Conservation (phyloP, 2,888 invertebrate genomes). For the Andrena trimmerana region DNA sequence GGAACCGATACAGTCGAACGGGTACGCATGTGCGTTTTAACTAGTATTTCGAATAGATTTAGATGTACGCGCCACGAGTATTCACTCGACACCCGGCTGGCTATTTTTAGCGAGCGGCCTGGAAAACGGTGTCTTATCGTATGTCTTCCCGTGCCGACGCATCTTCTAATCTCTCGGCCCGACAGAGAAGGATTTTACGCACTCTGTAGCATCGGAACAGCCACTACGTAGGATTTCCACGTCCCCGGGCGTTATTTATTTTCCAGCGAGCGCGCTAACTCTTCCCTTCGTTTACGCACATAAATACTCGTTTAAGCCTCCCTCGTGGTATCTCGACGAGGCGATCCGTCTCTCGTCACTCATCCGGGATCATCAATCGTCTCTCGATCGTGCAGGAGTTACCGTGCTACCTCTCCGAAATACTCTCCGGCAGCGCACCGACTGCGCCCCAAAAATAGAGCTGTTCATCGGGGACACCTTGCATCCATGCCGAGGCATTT, state of each 20-base stretch:
- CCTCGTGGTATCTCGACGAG: slow-evolving; percentile 63
- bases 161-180: slow-evolving; percentile 63
- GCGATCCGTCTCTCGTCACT: slow-evolving; percentile 74
- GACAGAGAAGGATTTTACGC: slow-evolving; percentile 69
- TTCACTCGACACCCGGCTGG: slow-evolving; percentile 1
- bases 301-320: slow-evolving; percentile 75
- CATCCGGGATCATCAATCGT: slow-evolving; percentile 72
- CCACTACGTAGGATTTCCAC: slow-evolving; percentile 66
- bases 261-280: slow-evolving; percentile 64
- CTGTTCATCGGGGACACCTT: slow-evolving; percentile 44
- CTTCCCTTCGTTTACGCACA: slow-evolving; percentile 74
- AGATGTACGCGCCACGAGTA: neutral
- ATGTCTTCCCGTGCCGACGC: slow-evolving; percentile 38
- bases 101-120: slow-evolving; percentile 61
- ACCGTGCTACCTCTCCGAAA: slow-evolving; percentile 41
- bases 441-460: slow-evolving; percentile 50
- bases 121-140: slow-evolving; percentile 55
- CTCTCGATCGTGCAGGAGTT: slow-evolving; percentile 65
- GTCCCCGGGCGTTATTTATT: slow-evolving; percentile 69
- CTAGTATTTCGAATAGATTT: neutral
- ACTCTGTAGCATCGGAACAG: slow-evolving; percentile 51
- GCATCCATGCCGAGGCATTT: slow-evolving; percentile 2
- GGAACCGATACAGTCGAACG: slow-evolving; percentile 15
- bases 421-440: slow-evolving; percentile 27
- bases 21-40: neutral